A percentile compares a stretch with the other conserved stretches of the same genome.
phyloP scores from a whole-genome alignment of 2,113 vertebrate genomes.

The Garra rufa region DNA sequence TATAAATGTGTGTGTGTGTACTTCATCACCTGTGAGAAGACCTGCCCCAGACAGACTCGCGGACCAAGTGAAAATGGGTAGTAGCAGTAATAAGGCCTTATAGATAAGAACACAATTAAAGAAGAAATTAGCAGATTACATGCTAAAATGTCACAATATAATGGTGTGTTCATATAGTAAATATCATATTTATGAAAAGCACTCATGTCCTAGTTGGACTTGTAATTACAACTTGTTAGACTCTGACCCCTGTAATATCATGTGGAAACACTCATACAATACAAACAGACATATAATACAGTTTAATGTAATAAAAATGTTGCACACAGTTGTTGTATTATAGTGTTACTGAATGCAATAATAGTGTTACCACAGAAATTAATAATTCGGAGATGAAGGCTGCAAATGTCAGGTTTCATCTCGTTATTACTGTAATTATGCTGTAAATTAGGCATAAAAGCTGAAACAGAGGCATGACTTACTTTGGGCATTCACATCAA shows the following conservation, averaged over 20 bases:
- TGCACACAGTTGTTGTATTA: too few species aligned
- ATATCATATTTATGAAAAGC: too few species aligned
- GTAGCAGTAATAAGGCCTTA: conserved; percentile 79
- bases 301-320: too few species aligned
- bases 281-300: too few species aligned
- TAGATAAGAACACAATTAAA: conserved; percentile 24
- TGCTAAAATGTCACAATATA: background rate
- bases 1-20: background rate
- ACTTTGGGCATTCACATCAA: conserved; percentile 88
- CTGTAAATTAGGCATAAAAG: background rate
- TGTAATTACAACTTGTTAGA: too few species aligned
- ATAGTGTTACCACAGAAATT: too few species aligned
- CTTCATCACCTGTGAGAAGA: conserved; percentile 85
- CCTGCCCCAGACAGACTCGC: conserved; percentile 87
- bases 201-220: too few species aligned
- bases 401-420: background rate
- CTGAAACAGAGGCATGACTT: conserved; percentile 59
- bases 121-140: background rate
- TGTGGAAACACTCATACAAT: too few species aligned
- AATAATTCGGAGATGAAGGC: too few species aligned
- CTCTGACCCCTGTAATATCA: too few species aligned
- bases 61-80: conserved; percentile 90
- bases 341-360: too few species aligned
- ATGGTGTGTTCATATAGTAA: too few species aligned
- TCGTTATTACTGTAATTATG: background rate